These are phyloP conservation scores for Gallinago nigripennis DNA, from an alignment of 2,797 vertebrate species.

Conservation along the genomic window DNA sequence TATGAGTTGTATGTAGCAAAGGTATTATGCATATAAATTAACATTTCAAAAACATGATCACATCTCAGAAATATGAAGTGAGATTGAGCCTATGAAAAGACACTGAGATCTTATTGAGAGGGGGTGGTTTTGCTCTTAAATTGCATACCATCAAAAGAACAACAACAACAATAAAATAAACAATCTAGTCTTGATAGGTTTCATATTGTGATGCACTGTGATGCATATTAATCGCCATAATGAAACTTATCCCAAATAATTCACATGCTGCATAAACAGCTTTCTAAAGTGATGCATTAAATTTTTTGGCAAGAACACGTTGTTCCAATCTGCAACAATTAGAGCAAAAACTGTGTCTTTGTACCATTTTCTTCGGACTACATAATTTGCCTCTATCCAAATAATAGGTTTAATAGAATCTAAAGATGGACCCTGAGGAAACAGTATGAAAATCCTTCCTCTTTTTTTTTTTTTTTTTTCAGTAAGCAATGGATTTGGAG, in stretches of 20 bases:
- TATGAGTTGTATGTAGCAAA: neutral
- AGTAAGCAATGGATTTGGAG: neutral
- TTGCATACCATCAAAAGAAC: neutral
- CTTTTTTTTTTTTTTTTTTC: neutral
- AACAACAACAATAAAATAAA: slow-evolving; percentile 35
- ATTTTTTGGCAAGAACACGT: slow-evolving; percentile 13
- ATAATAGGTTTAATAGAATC: neutral
- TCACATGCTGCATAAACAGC: slow-evolving; percentile 45
- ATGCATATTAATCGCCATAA: slow-evolving; percentile 61
- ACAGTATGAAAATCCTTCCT: neutral
- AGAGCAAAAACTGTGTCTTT: neutral
- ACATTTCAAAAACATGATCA: neutral
- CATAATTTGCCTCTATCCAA: neutral
- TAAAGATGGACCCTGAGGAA: neutral
- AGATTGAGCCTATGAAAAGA: neutral
- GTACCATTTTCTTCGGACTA: neutral
- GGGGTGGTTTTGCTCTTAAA: neutral
- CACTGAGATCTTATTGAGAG: neutral
- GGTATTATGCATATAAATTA: slow-evolving; percentile 20
- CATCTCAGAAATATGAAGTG: neutral
- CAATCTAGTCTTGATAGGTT: slow-evolving; percentile 38
- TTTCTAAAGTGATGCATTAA: slow-evolving; percentile 35
- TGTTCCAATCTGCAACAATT: slow-evolving; percentile 9
- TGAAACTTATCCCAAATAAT: slow-evolving; percentile 59
- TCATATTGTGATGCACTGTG: slow-evolving; percentile 8